These are phyloP conservation scores for Drosophila algonquin DNA, from an alignment of 2,888 invertebrate genomes.

Conservation along the genomic window DNA sequence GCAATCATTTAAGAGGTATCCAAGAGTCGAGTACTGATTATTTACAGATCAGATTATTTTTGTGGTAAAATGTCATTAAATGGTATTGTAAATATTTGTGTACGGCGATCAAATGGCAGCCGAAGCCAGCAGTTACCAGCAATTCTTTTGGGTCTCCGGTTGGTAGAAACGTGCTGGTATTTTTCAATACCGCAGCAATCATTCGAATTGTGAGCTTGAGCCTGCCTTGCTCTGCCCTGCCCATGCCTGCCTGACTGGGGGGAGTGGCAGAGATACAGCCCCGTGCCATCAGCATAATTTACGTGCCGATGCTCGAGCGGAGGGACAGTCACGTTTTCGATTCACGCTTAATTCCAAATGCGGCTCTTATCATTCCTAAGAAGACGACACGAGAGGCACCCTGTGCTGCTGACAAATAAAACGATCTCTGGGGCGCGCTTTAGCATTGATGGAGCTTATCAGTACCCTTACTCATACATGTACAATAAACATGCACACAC, in stretches of 20 bases:
- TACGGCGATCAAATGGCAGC: constrained; percentile 73
- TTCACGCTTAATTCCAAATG: constrained; percentile 57
- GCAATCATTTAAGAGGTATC: neutral
- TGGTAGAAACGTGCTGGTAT: constrained; percentile 77
- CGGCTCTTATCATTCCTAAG: constrained; percentile 37
- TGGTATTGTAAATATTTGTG: constrained; percentile 58
- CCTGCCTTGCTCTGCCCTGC: constrained; percentile 18
- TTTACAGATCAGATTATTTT: constrained; percentile 19
- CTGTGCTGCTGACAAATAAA: neutral
- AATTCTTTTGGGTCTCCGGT: constrained; percentile 36
- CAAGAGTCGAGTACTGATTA: constrained; percentile 9
- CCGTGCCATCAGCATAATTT: constrained; percentile 68
- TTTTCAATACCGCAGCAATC: constrained; percentile 61
- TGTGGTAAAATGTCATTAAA: constrained; percentile 63
- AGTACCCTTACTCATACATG: constrained; percentile 37
- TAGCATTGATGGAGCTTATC: constrained; percentile 48
- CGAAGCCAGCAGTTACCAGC: constrained; percentile 46
- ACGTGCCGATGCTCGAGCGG: constrained; percentile 80
- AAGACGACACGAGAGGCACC: neutral
- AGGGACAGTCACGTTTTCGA: constrained; percentile 80
- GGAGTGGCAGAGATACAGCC: constrained; percentile 15
- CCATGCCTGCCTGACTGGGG: constrained; percentile 34
- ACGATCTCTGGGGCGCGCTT: constrained; percentile 8
- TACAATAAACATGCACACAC: constrained; percentile 15
- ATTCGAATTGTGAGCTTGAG: constrained; percentile 25